Evolutionary conservation across 2,888 invertebrate species (phyloP).

Genomic region (Chymomyza caudatula): DNA sequence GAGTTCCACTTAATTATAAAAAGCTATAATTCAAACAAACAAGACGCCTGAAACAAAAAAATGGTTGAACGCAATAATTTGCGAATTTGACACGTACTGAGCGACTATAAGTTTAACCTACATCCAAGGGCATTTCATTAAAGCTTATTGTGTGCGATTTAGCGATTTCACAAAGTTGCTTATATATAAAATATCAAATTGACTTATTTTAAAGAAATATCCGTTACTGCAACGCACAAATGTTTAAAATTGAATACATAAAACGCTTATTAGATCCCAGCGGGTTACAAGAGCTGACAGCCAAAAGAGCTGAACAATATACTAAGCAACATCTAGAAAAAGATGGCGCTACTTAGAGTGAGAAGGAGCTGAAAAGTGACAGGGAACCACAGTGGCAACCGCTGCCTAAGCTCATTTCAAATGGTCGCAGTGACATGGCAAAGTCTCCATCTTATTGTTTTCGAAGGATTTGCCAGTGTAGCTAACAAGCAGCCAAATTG

Average conservation of each 20-base stretch:
- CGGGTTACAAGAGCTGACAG: neutral
- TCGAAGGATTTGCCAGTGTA: neutral
- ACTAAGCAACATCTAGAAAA: neutral
- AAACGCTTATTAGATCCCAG: neutral
- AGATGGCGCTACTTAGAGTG: neutral
- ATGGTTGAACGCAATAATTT: too few relatives aligned
- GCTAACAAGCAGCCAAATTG: slow-evolving; percentile 54
- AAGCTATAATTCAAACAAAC: too few relatives aligned
- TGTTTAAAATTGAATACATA: neutral
- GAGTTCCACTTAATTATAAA: too few relatives aligned
- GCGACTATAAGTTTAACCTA: too few relatives aligned
- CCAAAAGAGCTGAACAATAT: neutral
- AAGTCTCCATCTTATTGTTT: neutral
- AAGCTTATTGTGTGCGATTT: too few relatives aligned
- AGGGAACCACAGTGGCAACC: slow-evolving; percentile 39
- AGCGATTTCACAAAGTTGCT: too few relatives aligned
- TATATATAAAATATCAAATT: too few relatives aligned
- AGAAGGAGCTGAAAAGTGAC: neutral
- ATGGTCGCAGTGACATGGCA: slow-evolving; percentile 33
- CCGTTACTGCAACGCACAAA: neutral
- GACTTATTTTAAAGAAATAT: neutral
- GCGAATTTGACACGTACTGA: too few relatives aligned
- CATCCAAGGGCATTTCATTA: too few relatives aligned
- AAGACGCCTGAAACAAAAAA: too few relatives aligned
- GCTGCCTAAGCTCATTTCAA: slow-evolving; percentile 63